Evolutionary conservation across 2,113 vertebrate genomes (phyloP).

Genomic region (Falco punctatus): DNA sequence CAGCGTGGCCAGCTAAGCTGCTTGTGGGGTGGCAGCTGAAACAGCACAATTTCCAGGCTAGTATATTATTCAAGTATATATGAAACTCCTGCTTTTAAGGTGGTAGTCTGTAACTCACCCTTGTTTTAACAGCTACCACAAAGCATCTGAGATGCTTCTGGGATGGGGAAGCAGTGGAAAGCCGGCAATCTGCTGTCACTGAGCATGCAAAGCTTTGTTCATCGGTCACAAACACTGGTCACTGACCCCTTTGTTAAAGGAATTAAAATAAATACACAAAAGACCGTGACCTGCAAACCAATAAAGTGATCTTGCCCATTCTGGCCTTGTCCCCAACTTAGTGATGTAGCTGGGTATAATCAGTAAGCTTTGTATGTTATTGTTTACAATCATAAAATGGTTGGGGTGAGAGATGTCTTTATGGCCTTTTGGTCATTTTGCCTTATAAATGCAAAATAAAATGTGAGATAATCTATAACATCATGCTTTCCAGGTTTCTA

Average conservation of each 20-base stretch:
- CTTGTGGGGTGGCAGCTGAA: constrained; percentile 1
- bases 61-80: neutral
- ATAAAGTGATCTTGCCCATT: neutral
- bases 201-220: neutral
- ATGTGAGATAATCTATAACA: neutral
- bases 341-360: neutral
- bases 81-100: neutral
- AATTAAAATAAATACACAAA: neutral
- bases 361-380: neutral
- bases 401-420: neutral
- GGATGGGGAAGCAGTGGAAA: neutral
- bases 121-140: neutral
- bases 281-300: neutral
- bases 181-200: rapidly evolving
- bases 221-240: neutral
- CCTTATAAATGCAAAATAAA: neutral
- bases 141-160: neutral
- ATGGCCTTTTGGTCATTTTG: neutral
- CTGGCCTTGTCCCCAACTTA: neutral
- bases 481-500: neutral
- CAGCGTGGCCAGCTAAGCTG: neutral
- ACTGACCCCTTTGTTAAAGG: neutral
- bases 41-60: neutral
- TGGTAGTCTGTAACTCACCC: neutral
- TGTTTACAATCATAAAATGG: neutral